Evolutionary conservation across 2,113 vertebrate genomes (phyloP), one percentile per base, ranked within the genome.

Genomic region (Zapornia atra): DNA sequence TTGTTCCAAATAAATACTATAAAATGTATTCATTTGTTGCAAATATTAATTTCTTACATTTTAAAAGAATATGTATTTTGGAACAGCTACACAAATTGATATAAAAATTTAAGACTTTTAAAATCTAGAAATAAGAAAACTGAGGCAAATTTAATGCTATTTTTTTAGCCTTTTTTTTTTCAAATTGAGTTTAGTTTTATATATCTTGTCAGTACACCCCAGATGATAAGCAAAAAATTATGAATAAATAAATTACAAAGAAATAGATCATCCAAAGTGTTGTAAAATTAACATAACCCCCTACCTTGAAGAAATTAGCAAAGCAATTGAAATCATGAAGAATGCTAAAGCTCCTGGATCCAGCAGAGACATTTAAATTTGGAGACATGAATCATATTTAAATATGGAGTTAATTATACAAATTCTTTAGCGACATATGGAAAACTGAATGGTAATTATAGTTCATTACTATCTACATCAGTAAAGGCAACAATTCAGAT

Each of bases 361-460:
- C 63, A 92, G 63, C 64, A 93, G 90, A 90, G 75, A 54, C 75
- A 94, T 93, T 86, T 93, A 95, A 77, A 95, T 93, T 86, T 86
- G 68, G 80, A 90, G 38, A 88, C 79, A 88, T 94, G 82, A 90
- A 94, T 97, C 95, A 88, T 93, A 90, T 85, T 96, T 93, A 90
- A 94, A 95, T 95, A 61, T 63, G 90, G 88, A 96, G 88, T 76
- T 95, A 96, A 97, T 97, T 95, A 92, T 50, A 92, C 59, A 70
- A 94, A 88, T 88, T 93, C 86, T 93, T 96, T 36, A 92, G 85
- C 1, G 0, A 92, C 90, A 94, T 95, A 93, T 93, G 95, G 95
- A 96, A 96, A 93, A 70, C 63, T 85, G 93, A 94, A 83, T 86
- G 31, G 88, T 93, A 96, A 97, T 95, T 94, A 96, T 54, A 88